These are phyloP conservation scores for Callipepla squamata DNA, from an alignment of 2,113 vertebrate species.

Conservation along the genomic window DNA sequence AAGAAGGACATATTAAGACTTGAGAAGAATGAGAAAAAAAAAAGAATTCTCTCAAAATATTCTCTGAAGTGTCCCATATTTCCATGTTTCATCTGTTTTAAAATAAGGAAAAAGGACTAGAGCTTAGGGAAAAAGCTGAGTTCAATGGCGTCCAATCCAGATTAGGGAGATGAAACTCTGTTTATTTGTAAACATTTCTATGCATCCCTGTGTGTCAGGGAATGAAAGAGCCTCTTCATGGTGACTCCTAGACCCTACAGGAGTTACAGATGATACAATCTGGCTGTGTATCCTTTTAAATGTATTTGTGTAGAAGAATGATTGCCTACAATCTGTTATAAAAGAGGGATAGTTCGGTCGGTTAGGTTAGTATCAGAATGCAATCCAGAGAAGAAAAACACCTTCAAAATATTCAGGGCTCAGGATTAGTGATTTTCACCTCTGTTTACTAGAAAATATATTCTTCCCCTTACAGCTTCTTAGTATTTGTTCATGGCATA, in stretches of 20 bases:
- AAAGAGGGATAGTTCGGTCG: accelerated
- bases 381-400: not conserved
- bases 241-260: not conserved
- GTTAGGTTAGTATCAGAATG: not conserved
- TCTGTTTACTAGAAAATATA: not conserved
- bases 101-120: not conserved
- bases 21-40: not conserved
- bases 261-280: not conserved
- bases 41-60: not conserved
- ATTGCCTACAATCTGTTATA: not conserved
- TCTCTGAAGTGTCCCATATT: not conserved
- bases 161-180: not conserved
- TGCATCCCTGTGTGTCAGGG: not conserved
- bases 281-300: not conserved
- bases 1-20: not conserved
- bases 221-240: not conserved
- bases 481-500: not conserved
- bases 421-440: not conserved
- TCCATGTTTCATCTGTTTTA: not conserved
- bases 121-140: not conserved
- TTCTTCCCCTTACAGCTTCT: not conserved
- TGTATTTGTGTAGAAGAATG: not conserved
- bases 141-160: not conserved
- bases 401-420: not conserved
- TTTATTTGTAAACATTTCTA: not conserved